Evolutionary conservation across 2,888 invertebrate species (phyloP), one percentile per base, ranked within the genome.

Genomic region (Corythucha ciliata): DNA sequence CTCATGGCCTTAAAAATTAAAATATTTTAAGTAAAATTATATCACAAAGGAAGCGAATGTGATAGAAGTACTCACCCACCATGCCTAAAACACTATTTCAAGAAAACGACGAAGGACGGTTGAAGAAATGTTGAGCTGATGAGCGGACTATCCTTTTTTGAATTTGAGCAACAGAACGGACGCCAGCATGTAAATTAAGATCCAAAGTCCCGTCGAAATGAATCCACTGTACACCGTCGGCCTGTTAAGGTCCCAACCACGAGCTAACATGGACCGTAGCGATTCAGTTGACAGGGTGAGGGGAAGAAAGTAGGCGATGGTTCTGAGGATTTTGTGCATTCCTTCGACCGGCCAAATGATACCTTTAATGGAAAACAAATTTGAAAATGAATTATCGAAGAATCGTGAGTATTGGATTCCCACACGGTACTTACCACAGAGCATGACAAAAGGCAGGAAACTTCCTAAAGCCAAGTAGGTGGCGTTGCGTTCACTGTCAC

Each of bases 311-410:
- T 75, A 80, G 59, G 87, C 82, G 36, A 89, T 61, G 65, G 79
- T 79, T 65, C 77, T 77, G 4, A 91, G 71, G 34, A 80, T 62
- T 0, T 74, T 69, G 64, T 89, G 88, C 86, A 94, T 93, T 33
- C 83, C 91, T 74, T 94, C 89, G 55, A 91, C 75, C 0, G 94
- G 94, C 94, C 94, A 94, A 60, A 94, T 84, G 55, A 93, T 89
- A 44, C 75, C 74, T 73, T 62, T 8, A 62, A 63, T 50, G 50
- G 4, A n/a, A n/a, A n/a, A n/a, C n/a, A n/a, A n/a, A n/a, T n/a
- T 29, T 29, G 29, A 8, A 29, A n/a, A 29, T n/a, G n/a, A 29
- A n/a, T 29, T 29, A 29, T n/a, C 8, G 29, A n/a, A 29, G n/a
- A n/a, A 10, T 10, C n/a, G 29, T 29, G 8, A 29, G n/a, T 10